Evolutionary conservation across 2,888 invertebrate species (phyloP), one percentile per base, ranked within the genome.

Genomic region (Brachyptera putata): DNA sequence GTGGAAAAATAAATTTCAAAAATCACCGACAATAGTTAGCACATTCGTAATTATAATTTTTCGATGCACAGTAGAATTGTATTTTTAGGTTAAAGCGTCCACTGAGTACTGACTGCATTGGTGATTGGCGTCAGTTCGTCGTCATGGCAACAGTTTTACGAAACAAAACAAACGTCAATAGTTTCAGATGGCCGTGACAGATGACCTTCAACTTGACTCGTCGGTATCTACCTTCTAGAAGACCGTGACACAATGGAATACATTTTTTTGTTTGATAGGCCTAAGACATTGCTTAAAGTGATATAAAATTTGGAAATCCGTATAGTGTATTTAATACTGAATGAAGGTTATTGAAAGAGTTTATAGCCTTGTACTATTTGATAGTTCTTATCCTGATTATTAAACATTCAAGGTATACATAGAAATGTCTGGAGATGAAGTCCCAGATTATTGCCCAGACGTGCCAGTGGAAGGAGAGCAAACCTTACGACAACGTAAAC

Each of bases 401-500:
- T 14, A 41, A 21, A 21, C 21, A 41, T 3, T 41, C 16, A 18
- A 41, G 41, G 41, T 30, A 11, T 5, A 7, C 30, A 30, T 30
- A 11, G 30, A 30, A 11, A 11, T 5, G 30, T 11, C 30, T 30
- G 30, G 30, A 30, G 30, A 30, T 7, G 30, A 7, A 11, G 30
- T 30, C 30, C 5, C 5, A 7, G 30, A 30, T 5, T 30, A 53
- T 34, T 16, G 25, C 49, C 13, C 24, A 3, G 25, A 22, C 25
- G 49, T 30, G 26, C 30, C 41, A 13, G 13, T 50, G 49, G 16
- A 50, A 50, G 36, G 34, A 36, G 60, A 63, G 1, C 53, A 57
- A 37, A 37, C 60, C 25, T 70, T 79, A 65, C 73, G 79, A 67
- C 75, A 77, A 60, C 74, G 80, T 68, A 80, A 79, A 73, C 75